phyloP scores from a whole-genome alignment of 2,888 invertebrate genomes.

The Agrilus biguttatus region DNA sequence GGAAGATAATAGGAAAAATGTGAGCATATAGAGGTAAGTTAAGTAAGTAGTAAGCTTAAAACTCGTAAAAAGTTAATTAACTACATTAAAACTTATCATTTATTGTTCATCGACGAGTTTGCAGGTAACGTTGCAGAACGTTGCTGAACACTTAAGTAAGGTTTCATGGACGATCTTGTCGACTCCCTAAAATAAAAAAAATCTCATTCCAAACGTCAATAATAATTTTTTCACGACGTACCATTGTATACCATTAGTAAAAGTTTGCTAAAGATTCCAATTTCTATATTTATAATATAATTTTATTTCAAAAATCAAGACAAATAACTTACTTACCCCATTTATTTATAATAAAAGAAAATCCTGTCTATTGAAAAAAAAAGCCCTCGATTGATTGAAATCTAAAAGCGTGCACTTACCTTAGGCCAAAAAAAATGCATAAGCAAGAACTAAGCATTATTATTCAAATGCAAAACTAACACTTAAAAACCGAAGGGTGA shows the following conservation, averaged over 20 bases:
- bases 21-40: neutral
- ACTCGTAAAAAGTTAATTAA: neutral
- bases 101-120: conserved; percentile 60
- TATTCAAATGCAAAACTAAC: neutral
- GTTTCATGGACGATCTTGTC: conserved; percentile 61
- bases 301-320: no score
- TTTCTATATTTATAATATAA: no score
- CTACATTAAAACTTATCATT: conserved; percentile 17
- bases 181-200: conserved; percentile 48
- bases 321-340: neutral
- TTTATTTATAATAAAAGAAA: neutral
- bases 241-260: conserved; percentile 3
- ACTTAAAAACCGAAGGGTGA: neutral
- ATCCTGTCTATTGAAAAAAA: conserved; percentile 1
- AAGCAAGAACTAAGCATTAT: conserved; percentile 2
- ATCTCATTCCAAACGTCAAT: conserved; percentile 1
- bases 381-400: conserved; percentile 1
- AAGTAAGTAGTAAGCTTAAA: neutral
- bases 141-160: conserved; percentile 59
- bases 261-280: neutral
- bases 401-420: conserved; percentile 1
- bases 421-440: conserved; percentile 2
- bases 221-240: conserved; percentile 3
- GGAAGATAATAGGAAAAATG: no score
- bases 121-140: conserved; percentile 80